phyloP scores from a whole-genome alignment of 2,113 vertebrate species.

The Mystacornis crossleyi region DNA sequence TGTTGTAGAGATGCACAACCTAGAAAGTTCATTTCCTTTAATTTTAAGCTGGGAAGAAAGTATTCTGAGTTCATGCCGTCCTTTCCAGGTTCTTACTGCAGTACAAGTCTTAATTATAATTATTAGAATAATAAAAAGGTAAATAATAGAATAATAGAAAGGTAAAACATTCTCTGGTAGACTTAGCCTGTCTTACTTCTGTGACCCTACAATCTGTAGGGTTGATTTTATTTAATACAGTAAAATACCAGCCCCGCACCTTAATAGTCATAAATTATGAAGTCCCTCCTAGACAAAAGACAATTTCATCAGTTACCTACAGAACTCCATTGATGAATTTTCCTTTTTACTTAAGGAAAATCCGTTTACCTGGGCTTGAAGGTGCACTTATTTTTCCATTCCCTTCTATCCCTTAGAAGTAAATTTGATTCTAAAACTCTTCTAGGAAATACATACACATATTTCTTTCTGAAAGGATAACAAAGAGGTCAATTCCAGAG shows the following conservation, averaged over 20 bases:
- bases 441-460: background rate
- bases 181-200: background rate
- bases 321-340: background rate
- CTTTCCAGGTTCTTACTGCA: background rate
- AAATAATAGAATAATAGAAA: background rate
- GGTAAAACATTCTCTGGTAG: background rate
- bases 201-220: background rate
- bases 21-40: background rate
- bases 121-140: background rate
- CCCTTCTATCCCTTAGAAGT: background rate
- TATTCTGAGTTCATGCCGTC: background rate
- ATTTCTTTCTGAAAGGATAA: background rate
- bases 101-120: background rate
- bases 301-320: background rate
- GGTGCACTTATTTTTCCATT: background rate
- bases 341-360: background rate
- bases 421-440: background rate
- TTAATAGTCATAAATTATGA: background rate
- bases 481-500: background rate
- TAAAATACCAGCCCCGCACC: background rate
- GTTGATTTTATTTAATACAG: background rate
- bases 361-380: background rate
- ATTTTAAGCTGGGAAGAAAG: background rate
- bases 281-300: background rate
- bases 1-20: background rate